Evolutionary conservation across 2,888 invertebrate species (phyloP).

Genomic region (Sthenelais limicola): DNA sequence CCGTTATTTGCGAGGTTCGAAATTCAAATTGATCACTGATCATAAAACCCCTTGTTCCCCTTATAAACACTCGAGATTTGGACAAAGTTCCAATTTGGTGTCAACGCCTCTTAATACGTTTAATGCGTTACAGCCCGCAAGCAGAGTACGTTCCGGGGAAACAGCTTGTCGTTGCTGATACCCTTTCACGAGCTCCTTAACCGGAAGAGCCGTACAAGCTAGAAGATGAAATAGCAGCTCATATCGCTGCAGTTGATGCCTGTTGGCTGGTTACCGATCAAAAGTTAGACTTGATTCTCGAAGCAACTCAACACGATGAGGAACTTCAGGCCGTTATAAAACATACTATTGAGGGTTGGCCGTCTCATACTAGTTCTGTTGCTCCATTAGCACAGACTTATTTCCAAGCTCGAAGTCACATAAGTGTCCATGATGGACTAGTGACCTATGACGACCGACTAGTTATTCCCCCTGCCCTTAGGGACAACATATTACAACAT

Average conservation of each 20-base stretch:
- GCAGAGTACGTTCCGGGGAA: neutral
- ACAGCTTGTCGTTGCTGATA: neutral
- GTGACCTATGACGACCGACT: neutral
- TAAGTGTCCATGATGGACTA: neutral
- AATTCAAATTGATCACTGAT: neutral
- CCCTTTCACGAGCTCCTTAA: neutral
- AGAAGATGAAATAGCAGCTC: too few species aligned
- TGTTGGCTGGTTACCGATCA: neutral
- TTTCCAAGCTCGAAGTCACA: too few species aligned
- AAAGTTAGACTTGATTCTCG: neutral
- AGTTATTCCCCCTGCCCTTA: neutral
- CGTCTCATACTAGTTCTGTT: too few species aligned
- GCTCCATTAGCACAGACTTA: neutral
- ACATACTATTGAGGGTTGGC: too few species aligned
- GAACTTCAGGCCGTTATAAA: neutral
- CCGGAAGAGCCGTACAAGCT: neutral
- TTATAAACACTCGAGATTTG: neutral
- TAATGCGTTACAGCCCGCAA: neutral
- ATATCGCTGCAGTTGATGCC: neutral
- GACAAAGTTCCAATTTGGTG: too few species aligned
- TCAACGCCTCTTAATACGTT: too few species aligned
- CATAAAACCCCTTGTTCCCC: neutral
- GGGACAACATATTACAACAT: neutral
- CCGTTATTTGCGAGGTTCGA: neutral
- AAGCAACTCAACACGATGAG: neutral